phyloP scores from a whole-genome alignment of 2,797 vertebrate genomes.

The Enteromius mattozi region DNA sequence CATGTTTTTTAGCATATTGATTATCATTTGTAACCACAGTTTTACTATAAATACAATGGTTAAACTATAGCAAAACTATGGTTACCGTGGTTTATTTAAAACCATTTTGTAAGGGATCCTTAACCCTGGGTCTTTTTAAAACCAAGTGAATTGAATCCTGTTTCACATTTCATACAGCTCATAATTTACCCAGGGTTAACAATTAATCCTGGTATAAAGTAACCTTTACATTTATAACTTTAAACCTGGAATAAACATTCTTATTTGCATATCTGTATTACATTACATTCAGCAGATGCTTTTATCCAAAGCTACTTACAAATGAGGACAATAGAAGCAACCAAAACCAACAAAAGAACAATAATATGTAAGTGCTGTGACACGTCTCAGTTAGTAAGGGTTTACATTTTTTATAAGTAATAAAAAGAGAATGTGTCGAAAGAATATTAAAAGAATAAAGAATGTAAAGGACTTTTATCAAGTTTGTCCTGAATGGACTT shows the following conservation, averaged over 20 bases:
- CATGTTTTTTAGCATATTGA: not conserved
- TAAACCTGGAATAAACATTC: not conserved
- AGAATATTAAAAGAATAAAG: not conserved
- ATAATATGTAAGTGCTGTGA: too few relatives aligned
- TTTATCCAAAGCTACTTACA: too few relatives aligned
- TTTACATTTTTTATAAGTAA: too few relatives aligned
- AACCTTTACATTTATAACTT: not conserved
- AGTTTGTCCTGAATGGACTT: not conserved
- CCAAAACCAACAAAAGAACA: too few relatives aligned
- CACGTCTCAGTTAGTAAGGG: too few relatives aligned
- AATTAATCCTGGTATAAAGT: not conserved
- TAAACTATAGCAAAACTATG: not conserved
- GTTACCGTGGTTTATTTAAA: not conserved
- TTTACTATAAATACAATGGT: not conserved
- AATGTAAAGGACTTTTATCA: not conserved
- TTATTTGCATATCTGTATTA: not conserved
- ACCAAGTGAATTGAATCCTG: not conserved
- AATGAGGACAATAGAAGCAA: too few relatives aligned
- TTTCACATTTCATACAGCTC: not conserved
- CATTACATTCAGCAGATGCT: too few relatives aligned
- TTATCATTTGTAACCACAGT: not conserved
- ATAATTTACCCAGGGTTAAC: not conserved
- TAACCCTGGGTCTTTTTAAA: not conserved
- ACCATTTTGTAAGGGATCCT: too few relatives aligned
- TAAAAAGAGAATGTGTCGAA: too few relatives aligned